phyloP scores from a whole-genome alignment of 2,888 invertebrate species.

The Antheraea yamamai region DNA sequence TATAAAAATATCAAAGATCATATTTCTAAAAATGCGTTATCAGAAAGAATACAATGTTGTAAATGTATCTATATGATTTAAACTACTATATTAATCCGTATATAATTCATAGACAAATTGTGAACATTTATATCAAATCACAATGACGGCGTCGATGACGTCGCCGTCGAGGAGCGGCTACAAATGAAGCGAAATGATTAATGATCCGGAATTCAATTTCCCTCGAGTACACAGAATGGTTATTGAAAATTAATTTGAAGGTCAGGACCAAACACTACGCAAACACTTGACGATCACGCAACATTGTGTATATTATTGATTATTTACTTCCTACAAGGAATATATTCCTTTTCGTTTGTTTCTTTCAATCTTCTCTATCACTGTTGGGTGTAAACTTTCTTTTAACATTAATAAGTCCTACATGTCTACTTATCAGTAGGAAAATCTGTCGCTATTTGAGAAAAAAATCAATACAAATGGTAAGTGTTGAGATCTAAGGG shows the following conservation, averaged over 20 bases:
- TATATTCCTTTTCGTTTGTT: not conserved
- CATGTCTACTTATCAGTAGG: too few species aligned
- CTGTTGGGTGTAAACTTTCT: not conserved
- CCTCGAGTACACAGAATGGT: conserved; percentile 4
- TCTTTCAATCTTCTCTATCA: not conserved
- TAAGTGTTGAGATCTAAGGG: too few species aligned
- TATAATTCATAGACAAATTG: not conserved
- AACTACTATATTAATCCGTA: not conserved
- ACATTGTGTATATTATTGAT: not conserved
- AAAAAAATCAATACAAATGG: too few species aligned
- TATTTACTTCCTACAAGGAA: not conserved
- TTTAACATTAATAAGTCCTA: too few species aligned
- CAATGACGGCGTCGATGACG: not conserved
- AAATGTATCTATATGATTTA: not conserved
- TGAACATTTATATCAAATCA: not conserved
- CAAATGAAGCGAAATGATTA: conserved; percentile 8
- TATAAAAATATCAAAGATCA: too few species aligned
- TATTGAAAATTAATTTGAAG: conserved; percentile 11
- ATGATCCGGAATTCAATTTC: conserved; percentile 3
- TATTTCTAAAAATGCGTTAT: too few species aligned
- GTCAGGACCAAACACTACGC: not conserved
- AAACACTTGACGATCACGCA: not conserved
- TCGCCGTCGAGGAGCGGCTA: not conserved
- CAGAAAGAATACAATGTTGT: too few species aligned
- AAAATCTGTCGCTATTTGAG: too few species aligned